Evolutionary conservation across 2,797 vertebrate species (phyloP).

Genomic region (Hephaestus fuliginosus): DNA sequence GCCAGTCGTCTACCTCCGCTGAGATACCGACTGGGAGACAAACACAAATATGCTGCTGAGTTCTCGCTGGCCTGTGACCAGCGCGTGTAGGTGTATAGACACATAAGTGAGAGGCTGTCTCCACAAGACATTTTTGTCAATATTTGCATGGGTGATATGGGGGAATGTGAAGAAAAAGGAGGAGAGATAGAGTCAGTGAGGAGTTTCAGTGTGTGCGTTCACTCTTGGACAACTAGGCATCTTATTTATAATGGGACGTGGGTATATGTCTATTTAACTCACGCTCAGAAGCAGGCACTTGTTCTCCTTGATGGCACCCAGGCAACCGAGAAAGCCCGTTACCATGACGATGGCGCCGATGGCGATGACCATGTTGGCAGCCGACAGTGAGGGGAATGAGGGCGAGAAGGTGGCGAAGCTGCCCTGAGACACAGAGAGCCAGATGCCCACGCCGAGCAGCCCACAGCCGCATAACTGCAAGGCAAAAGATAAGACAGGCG

Average conservation of each 20-base stretch:
- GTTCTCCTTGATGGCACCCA: slow-evolving; percentile 99
- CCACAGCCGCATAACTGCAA: slow-evolving; percentile 96
- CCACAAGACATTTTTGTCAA: slow-evolving; percentile 14
- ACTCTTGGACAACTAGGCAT: not conserved
- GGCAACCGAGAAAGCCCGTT: slow-evolving; percentile 97
- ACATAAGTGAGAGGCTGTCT: slow-evolving; percentile 12
- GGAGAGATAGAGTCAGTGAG: not conserved
- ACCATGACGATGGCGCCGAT: slow-evolving; percentile 97
- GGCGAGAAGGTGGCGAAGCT: slow-evolving; percentile 99
- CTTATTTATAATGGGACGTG: not conserved
- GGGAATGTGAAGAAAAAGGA: not conserved
- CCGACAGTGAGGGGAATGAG: slow-evolving; percentile 96
- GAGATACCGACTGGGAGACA: slow-evolving; percentile 19
- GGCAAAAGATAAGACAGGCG: slow-evolving; percentile 45
- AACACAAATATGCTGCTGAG: slow-evolving; percentile 31
- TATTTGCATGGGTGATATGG: slow-evolving; percentile 10
- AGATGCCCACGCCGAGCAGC: slow-evolving; percentile 97
- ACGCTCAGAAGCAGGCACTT: slow-evolving; percentile 99
- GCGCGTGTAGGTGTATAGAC: slow-evolving; percentile 32
- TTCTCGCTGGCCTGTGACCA: slow-evolving; percentile 36
- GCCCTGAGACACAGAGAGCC: slow-evolving; percentile 98
- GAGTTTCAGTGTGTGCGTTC: not conserved
- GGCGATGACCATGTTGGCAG: slow-evolving; percentile 97
- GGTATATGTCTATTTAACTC: slow-evolving; percentile 80
- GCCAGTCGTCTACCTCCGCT: slow-evolving; percentile 31